Percentiles rank a stretch among this genome's conserved stretches.
Conservation (phyloP, 37 sponge, comb jelly and placozoan genomes). For the Ephydatia muelleri region DNA sequence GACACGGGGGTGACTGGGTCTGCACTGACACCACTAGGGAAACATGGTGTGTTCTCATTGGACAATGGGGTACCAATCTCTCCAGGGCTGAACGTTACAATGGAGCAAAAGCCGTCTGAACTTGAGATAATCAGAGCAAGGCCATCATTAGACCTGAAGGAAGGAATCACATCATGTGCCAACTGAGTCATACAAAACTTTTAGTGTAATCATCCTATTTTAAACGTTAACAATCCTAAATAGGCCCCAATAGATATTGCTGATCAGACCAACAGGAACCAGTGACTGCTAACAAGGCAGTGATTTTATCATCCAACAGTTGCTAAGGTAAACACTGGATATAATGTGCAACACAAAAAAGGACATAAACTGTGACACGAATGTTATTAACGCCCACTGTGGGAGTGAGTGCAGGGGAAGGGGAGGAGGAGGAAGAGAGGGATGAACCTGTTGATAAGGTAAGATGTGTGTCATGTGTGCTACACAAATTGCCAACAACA, state of each 20-base stretch:
- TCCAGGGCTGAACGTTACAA: conserved; percentile 75
- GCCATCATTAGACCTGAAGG: conserved; percentile 90
- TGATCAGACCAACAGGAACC: background rate
- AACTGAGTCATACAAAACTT: background rate
- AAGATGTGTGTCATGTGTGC: background rate
- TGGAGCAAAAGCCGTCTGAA: conserved; percentile 92
- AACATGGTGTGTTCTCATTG: conserved; percentile 14
- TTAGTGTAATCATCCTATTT: background rate
- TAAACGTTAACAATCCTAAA: no score
- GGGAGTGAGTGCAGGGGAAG: background rate
- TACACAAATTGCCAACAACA: background rate
- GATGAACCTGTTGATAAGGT: background rate
- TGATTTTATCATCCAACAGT: no score
- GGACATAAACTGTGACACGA: no score
- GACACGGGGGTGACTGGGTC: no score
- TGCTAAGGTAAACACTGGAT: no score
- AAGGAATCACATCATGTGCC: background rate
- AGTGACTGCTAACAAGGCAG: no score
- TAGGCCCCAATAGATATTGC: background rate
- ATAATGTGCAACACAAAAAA: no score
- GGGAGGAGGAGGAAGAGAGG: background rate
- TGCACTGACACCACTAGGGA: background rate
- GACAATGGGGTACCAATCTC: conserved; percentile 77
- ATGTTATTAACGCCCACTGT: background rate
- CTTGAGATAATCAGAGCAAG: conserved; percentile 76